Evolutionary conservation across 2,113 vertebrate species (phyloP).

Genomic region (Nibea albiflora): DNA sequence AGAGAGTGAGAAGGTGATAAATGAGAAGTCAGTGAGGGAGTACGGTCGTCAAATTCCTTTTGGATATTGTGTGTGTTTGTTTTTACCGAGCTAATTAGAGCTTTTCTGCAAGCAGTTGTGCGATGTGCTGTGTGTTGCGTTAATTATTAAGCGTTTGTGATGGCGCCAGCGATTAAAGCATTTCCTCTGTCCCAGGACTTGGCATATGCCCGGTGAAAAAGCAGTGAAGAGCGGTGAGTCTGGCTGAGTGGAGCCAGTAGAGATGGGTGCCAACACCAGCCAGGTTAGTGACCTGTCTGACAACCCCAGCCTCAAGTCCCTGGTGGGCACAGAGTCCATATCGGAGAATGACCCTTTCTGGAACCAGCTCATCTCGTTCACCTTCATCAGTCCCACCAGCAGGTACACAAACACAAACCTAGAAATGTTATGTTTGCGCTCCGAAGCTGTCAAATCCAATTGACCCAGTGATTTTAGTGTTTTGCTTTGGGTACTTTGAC

Average conservation of each 20-base stretch:
- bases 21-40: background rate
- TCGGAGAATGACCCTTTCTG: slow-evolving; percentile 98
- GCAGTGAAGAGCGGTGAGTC: slow-evolving; percentile 71
- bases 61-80: background rate
- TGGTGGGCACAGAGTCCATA: slow-evolving; percentile 91
- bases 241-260: slow-evolving; percentile 73
- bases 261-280: slow-evolving; percentile 97
- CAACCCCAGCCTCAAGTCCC: slow-evolving; percentile 91
- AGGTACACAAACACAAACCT: slow-evolving; percentile 83
- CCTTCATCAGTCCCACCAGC: slow-evolving; percentile 93
- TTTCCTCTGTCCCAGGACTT: slow-evolving; percentile 45
- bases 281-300: slow-evolving; percentile 92
- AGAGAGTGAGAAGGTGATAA: too few species aligned
- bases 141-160: background rate
- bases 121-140: background rate
- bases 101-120: background rate
- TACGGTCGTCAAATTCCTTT: background rate
- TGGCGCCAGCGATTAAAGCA: background rate
- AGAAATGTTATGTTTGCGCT: fast-evolving
- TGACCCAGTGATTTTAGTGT: too few species aligned
- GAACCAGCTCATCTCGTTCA: slow-evolving; percentile 99
- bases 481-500: background rate
- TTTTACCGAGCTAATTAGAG: background rate
- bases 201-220: slow-evolving; percentile 79
- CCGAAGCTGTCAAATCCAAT: too few species aligned